Conservation (phyloP, 2,113 vertebrate species). For the Saimiri boliviensis region DNA sequence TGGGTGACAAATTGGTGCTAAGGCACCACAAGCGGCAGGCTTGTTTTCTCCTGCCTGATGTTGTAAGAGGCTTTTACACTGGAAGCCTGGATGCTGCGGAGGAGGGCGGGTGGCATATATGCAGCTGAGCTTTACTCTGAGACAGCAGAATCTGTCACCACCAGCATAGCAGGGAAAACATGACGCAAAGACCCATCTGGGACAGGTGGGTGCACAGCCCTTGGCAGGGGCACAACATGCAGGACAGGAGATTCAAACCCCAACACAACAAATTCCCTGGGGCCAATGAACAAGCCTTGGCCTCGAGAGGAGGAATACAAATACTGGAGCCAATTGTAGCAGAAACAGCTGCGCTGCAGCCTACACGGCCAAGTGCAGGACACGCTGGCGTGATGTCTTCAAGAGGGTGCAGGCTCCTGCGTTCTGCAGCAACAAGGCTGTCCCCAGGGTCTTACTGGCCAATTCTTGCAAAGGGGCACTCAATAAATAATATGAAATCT, state of each 20-base stretch:
- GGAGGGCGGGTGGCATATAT: not conserved
- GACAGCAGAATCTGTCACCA: rapidly evolving
- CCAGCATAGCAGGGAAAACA: not conserved
- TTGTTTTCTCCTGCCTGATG: conserved; percentile 35
- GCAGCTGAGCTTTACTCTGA: not conserved
- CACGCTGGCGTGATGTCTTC: rapidly evolving
- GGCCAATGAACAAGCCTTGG: not conserved
- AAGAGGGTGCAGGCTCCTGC: not conserved
- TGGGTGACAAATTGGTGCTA: conserved; percentile 58
- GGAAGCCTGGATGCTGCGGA: not conserved
- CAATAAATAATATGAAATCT: not conserved
- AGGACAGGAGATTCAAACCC: not conserved
- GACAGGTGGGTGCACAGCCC: not conserved
- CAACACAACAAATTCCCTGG: not conserved
- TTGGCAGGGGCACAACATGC: not conserved
- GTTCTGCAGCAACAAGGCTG: not conserved
- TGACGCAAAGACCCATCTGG: not conserved
- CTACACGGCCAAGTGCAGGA: not conserved
- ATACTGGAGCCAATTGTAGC: not conserved
- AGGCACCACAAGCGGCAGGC: conserved; percentile 56
- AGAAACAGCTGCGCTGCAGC: conserved; percentile 20
- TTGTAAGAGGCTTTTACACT: conserved; percentile 51
- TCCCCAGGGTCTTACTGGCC: not conserved
- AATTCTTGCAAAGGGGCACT: not conserved
- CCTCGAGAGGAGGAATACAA: not conserved